Base-by-base conservation (phyloP, 1,140 invertebrate species). In the Panagrolaimus sp. region DNA sequence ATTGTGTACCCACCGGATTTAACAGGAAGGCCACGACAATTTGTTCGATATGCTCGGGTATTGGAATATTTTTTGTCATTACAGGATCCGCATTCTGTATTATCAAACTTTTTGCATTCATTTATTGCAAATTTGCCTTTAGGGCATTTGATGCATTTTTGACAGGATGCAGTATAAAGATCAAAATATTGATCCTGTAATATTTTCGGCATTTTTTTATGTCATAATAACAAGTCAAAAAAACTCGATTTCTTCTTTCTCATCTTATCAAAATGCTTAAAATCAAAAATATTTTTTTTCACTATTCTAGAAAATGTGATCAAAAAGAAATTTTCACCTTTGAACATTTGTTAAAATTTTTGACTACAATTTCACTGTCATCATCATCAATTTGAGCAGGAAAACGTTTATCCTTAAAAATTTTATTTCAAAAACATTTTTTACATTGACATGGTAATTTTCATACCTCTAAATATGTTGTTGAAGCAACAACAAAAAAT, bases 291-390 rank as follows among this genome's bases (percentile, higher is more conserved):
- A 38, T 38, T 38, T 38, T 38, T 2, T 38, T 7, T 7, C 32
- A 4, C 32, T 4, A 38, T 38, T 38, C 32, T 38, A 38, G 32
- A 38, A n/a, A n/a, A 38, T 38, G 32, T 21, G 21, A 58, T 21
- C 15, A 58, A 58, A 58, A 58, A 21, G 17, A 21, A 58, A 21
- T 10, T 12, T 28, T 21, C n/a, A 58, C 52, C 52, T 58, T 58
- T 21, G 21, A 21, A 17, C 52, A 58, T 58, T 58, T 58, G 52
- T 58, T 58, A 28, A 58, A 58, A 21, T 58, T 21, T 58, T 58
- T 58, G 52, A 58, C 17, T 26, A 58, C 21, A 58, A 58, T 21
- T 58, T 58, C 52, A 28, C 21, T 58, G 52, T 21, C 21, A 12
- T 58, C 21, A 21, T 58, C 52, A 17, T 21, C 21, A 26, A 26